Base-by-base conservation (phyloP, 1,140 invertebrate genomes). In the Drosophila kanapiae region DNA sequence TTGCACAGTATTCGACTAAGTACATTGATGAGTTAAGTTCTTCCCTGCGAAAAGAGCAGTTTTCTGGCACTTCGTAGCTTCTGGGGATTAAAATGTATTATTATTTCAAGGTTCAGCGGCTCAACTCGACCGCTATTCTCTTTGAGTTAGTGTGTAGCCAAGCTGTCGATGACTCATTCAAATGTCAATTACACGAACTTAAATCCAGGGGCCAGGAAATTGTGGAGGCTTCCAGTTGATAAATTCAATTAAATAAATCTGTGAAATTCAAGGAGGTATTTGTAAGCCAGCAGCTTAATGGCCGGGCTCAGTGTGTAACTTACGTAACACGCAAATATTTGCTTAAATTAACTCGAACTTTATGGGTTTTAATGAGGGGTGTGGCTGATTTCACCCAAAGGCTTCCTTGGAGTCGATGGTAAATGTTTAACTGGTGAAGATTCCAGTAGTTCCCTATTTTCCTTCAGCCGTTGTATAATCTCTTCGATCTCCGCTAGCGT, bases 191-290 rank as follows among this genome's bases (percentile, higher is more conserved):
- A 74, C 67, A 74, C 16, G 31, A 74, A 74, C 53, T 60, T 60
- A 72, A 72, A 74, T 72, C 70, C 53, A 42, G 37, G 37, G 53
- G 53, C 53, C 65, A 57, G 29, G 37, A 68, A 31, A 38, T 13
- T 72, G 43, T 33, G n/a, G 37, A 49, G 31, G 42, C 70, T 42
- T 71, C 31, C 67, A 71, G 40, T 72, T 74, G 68, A 74, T 72
- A 74, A 72, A 74, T 74, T 72, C 45, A 74, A 74, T 74, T 72
- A 72, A 74, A 74, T 74, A 72, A 72, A 74, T 72, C 67, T 72
- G 35, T 48, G 54, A 72, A 71, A 71, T 40, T 59, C 67, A 43
- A 33, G 37, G 42, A 35, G 67, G 16, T 51, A 74, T 51, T 40
- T 60, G 54, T 42, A 38, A 60, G 45, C 53, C 45, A 16, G 29